These are phyloP conservation scores for Perithous albicinctus DNA, from an alignment of 2,888 invertebrate genomes.

Conservation along the genomic window DNA sequence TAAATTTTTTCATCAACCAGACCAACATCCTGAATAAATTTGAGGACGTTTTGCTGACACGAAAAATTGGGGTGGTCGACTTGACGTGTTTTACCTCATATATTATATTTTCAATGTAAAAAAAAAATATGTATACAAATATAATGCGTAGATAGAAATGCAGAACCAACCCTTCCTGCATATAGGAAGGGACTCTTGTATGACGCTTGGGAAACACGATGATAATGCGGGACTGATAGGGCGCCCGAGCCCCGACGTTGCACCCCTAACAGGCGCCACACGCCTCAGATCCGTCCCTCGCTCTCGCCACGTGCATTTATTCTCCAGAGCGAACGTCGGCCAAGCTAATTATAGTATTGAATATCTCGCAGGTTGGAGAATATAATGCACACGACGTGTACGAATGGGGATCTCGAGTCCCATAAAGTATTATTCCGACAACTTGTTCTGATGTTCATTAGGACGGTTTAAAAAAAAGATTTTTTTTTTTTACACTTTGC, in stretches of 20 bases:
- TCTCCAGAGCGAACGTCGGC: constrained; percentile 9
- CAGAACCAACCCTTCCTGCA: neutral
- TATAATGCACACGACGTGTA: neutral
- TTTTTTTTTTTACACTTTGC: too few species aligned
- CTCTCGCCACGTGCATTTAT: constrained; percentile 32
- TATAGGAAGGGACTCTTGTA: neutral
- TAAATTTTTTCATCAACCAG: too few species aligned
- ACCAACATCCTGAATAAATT: too few species aligned
- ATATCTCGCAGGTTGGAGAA: constrained; percentile 21
- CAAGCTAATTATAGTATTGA: constrained; percentile 37
- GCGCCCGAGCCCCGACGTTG: constrained; percentile 5
- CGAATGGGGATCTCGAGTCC: neutral
- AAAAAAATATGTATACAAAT: too few species aligned
- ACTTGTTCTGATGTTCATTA: neutral
- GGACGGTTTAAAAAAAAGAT: too few species aligned
- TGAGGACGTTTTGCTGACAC: too few species aligned
- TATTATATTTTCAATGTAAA: too few species aligned
- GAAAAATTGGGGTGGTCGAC: too few species aligned
- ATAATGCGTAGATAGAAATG: too few species aligned
- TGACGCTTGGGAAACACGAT: constrained; percentile 6
- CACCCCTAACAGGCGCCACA: constrained; percentile 28
- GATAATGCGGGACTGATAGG: constrained; percentile 24
- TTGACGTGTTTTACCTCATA: too few species aligned
- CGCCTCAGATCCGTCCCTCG: constrained; percentile 20
- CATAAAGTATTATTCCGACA: neutral